phyloP scores from a whole-genome alignment of 2,113 vertebrate species.

The Meleagris gallopavo region DNA sequence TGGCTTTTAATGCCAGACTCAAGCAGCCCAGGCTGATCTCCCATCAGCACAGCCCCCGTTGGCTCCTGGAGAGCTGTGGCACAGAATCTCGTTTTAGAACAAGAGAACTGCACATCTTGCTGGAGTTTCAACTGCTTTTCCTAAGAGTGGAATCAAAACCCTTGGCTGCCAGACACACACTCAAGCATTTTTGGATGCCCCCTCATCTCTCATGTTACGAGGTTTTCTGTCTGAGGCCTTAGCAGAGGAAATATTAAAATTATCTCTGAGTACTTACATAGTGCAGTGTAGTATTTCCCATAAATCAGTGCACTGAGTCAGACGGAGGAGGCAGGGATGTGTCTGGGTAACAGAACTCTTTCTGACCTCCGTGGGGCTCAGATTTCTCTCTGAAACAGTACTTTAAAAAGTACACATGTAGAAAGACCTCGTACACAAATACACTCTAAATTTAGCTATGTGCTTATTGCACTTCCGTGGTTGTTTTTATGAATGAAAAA shows the following conservation, averaged over 20 bases:
- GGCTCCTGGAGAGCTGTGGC: not conserved
- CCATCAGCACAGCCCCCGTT: not conserved
- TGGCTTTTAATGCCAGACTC: not conserved
- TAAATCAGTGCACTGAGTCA: not conserved
- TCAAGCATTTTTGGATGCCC: not conserved
- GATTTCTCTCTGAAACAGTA: not conserved
- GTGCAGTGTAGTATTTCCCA: not conserved
- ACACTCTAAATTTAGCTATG: conserved; percentile 7
- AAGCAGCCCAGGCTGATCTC: not conserved
- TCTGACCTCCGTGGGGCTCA: not conserved
- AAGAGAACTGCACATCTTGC: not conserved
- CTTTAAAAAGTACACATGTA: not conserved
- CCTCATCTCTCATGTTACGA: not conserved
- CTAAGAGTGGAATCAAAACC: not conserved
- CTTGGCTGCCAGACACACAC: not conserved
- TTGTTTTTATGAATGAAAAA: conserved; percentile 2
- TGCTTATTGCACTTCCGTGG: not conserved
- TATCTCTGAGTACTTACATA: not conserved
- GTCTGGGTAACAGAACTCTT: not conserved
- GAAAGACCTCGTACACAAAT: not conserved
- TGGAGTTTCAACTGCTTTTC: not conserved
- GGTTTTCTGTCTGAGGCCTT: not conserved
- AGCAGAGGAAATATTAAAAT: conserved; percentile 8
- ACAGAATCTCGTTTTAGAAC: not conserved
- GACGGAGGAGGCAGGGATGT: not conserved